phyloP scores from a whole-genome alignment of 37 sponge, comb jelly and placozoan species.

The Amphimedon queenslandica region DNA sequence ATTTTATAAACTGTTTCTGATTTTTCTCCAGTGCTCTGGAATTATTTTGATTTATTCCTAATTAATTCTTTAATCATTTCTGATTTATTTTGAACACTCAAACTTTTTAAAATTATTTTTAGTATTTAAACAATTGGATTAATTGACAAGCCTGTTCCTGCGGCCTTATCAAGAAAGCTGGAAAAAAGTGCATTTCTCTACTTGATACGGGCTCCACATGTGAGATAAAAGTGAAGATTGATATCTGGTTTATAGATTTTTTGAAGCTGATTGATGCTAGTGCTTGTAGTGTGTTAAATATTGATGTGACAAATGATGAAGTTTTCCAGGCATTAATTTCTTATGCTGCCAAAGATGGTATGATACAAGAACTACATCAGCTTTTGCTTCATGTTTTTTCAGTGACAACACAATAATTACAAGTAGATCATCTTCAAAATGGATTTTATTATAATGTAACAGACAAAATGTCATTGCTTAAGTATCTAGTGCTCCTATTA shows the following conservation, averaged over 20 bases:
- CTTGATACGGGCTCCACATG: conserved; percentile 13
- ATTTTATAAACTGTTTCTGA: no score
- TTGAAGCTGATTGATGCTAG: not conserved
- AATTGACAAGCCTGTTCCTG: conserved; percentile 32
- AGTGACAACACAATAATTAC: conserved; percentile 19
- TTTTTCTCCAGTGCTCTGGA: no score
- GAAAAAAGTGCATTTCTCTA: conserved; percentile 4
- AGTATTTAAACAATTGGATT: conserved; percentile 40
- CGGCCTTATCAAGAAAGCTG: conserved; percentile 36
- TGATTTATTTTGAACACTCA: no score
- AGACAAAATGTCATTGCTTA: not conserved
- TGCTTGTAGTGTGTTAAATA: not conserved
- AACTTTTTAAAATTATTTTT: no score
- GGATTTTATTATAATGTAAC: conserved; percentile 13
- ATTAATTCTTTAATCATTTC: no score
- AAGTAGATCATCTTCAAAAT: conserved; percentile 33
- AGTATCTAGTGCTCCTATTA: conserved; percentile 25
- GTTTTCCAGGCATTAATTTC: not conserved
- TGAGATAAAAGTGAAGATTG: conserved; percentile 36
- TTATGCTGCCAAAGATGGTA: not conserved
- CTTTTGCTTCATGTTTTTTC: conserved; percentile 24
- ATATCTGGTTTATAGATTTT: conserved; percentile 26
- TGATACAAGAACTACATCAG: conserved; percentile 19
- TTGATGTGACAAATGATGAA: not conserved
- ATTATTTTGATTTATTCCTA: no score